phyloP scores from a whole-genome alignment of 1,140 invertebrate genomes.

The Rhyacophila brunnea region DNA sequence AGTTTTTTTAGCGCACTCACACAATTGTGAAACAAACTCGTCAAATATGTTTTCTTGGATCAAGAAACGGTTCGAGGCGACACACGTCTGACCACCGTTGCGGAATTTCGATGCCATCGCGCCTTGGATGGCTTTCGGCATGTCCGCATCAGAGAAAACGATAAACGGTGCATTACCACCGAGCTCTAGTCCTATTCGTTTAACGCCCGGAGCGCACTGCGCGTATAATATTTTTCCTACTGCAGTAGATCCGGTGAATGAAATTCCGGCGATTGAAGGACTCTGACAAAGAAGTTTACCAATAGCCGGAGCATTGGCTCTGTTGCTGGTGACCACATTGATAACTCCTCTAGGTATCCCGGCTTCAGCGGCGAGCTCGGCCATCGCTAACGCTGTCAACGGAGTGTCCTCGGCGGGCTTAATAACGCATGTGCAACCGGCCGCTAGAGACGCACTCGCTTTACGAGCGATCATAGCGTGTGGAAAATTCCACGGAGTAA shows the following conservation, averaged over 20 bases:
- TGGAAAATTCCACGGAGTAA: constrained; percentile 99
- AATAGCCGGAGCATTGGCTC: constrained; percentile 72
- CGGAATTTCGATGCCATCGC: constrained; percentile 93
- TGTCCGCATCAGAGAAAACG: constrained; percentile 90
- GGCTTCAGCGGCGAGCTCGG: constrained; percentile 72
- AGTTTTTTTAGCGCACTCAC: constrained; percentile 63
- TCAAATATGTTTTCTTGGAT: constrained; percentile 85
- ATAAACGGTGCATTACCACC: constrained; percentile 99
- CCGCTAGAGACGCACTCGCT: constrained; percentile 88
- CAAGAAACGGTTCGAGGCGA: constrained; percentile 92
- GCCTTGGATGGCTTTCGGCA: constrained; percentile 85
- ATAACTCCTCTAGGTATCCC: constrained; percentile 82
- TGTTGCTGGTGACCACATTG: constrained; percentile 86
- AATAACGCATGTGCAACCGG: constrained; percentile 91
- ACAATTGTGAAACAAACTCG: constrained; percentile 76
- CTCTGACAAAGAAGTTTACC: constrained; percentile 87
- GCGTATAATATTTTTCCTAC: constrained; percentile 88
- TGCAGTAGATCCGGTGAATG: constrained; percentile 90
- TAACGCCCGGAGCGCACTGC: constrained; percentile 84
- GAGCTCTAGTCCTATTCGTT: constrained; percentile 87
- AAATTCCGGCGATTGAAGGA: constrained; percentile 82
- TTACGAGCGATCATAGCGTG: constrained; percentile 98
- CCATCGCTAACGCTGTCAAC: constrained; percentile 86
- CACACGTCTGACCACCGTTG: constrained; percentile 96
- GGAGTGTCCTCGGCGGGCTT: constrained; percentile 98